Base-by-base conservation (phyloP, 2,797 vertebrate species). In the Gymnocypris eckloni region DNA sequence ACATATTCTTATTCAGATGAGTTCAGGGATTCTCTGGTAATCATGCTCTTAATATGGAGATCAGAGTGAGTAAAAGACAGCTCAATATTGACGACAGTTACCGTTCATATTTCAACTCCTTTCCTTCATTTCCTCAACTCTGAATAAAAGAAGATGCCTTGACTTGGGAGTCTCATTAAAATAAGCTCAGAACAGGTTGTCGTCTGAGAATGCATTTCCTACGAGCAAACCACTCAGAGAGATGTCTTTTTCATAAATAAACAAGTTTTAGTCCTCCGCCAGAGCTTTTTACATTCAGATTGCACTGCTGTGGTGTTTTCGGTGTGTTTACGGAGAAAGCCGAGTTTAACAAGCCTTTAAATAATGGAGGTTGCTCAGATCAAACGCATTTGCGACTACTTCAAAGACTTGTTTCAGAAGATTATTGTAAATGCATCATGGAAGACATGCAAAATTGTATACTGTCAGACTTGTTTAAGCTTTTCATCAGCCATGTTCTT, bases 11-110 rank as follows among this genome's bases (percentile, higher is more conserved):
- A 89, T 90, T 93, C 92, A 94, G 90, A 90, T 87, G 91, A 4
- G 87, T 90, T 90, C 90, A 92, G 88, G 89, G 66, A 89, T 90
- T 87, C 92, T 92, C 93, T 90, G 89, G 84, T 93, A 93, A 94
- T 93, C 92, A 88, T 91, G 84, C 91, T 92, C 91, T 93, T 90
- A 90, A 92, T 92, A 91, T 91, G 89, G 56, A 82, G 69, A 89
- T 87, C 86, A 88, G 82, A 90, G 87, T 79, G 73, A 82, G 72
- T 64, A 43, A 69, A 71, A 69, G 78, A 41, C 41, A 12, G 56
- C 25, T 52, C 75, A 59, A 78, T 77, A 56, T 71, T 78, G 43
- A 79, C 67, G 54, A 82, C 66, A 45, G 79, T 72, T 43, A 71
- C 22, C 56, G 20, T 67, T 64, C 45, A 84, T 18, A 75, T 73